Evolutionary conservation across 2,888 invertebrate genomes (phyloP), one percentile per base, ranked within the genome.

Genomic region (Priocnemis perturbator): DNA sequence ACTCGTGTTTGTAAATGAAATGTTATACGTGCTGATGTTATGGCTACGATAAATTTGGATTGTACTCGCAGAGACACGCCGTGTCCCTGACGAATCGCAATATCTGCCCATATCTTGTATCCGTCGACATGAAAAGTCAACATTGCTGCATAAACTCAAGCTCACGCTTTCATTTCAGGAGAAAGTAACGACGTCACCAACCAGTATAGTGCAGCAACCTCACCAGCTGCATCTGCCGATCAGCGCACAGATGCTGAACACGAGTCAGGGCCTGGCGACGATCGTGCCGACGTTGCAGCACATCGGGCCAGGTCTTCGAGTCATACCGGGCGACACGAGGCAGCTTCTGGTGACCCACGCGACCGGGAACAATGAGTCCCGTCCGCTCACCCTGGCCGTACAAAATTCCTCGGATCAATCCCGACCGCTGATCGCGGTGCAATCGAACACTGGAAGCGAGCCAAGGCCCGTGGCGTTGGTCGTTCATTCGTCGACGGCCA

Each of bases 251-350:
- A 88, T 89, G 88, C 76, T 89, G 71, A 89, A 88, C 65, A 87
- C 89, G 58, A 85, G 81, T 70, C 88, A 87, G 62, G 86, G 88
- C 4, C 74, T 89, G 67, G 88, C 89, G 37, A 88, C 89, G 57
- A 86, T 89, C 47, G 88, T 89, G 23, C 89, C 89, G 53, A 85
- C 89, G 26, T 75, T 89, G n/a, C 89, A 88, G 66, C 89, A 89
- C 69, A 83, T 89, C 19, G 88, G 86, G 0, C 80, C 87, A 3
- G 85, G 88, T 14, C 76, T 89, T 7, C 77, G 88, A 76, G 87
- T 89, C 50, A 88, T 89, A 64, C 87, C 88, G 0, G 86, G 88
- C 1, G 89, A 87, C 65, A 87, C 88, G 30, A 85, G 88, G 69
- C 87, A 89, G 67, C 82, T 88, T 2, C 73, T 89, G 63, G 88